Evolutionary conservation across 1,140 invertebrate species (phyloP), one percentile per base, ranked within the genome.

Genomic region (Drosophila busckii): DNA sequence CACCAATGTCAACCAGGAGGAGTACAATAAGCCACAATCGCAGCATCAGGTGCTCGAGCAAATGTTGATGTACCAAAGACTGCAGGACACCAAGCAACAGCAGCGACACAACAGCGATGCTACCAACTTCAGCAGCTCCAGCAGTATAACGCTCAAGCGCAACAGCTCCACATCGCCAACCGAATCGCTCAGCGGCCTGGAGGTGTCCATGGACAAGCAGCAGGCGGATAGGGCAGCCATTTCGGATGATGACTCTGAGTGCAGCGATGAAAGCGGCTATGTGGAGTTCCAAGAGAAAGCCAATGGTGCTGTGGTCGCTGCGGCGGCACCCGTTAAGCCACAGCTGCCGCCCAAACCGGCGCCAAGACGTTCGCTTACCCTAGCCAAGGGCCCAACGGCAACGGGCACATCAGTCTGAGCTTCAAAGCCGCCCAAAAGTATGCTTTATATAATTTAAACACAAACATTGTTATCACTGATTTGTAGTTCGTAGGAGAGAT

Each of bases 221-320:
- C 54, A 37, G 15, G 32, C 12, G 12, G 28, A 67, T 15, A 16
- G 23, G 20, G 13, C 44, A 10, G 38, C 26, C 22, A 37, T 63
- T 8, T 52, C 66, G 20, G 75, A 60, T 16, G 82, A 83, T 0
- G 84, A 68, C 41, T 87, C 84, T 0, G 86, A 87, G 40, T 75
- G 70, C 62, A 90, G 89, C 68, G 90, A 90, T 62, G 90, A 90
- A 56, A 90, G 89, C 48, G 89, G 89, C 17, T 90, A 90, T 68
- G 90, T 90, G 13, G 89, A 90, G 65, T 87, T 70, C 55, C 86
- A 87, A 54, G 86, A 86, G 29, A 67, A 82, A 49, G 70, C 16
- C 23, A 48, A 16, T 16, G 38, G 23, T 25, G 15, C 44, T 35
- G 41, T 34, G 6, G 31, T 31, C 3, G 45, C 52, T n/a, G 15